These are phyloP conservation scores for Pollenia griseotomentosa DNA, from an alignment of 2,888 invertebrate genomes.

Conservation along the genomic window DNA sequence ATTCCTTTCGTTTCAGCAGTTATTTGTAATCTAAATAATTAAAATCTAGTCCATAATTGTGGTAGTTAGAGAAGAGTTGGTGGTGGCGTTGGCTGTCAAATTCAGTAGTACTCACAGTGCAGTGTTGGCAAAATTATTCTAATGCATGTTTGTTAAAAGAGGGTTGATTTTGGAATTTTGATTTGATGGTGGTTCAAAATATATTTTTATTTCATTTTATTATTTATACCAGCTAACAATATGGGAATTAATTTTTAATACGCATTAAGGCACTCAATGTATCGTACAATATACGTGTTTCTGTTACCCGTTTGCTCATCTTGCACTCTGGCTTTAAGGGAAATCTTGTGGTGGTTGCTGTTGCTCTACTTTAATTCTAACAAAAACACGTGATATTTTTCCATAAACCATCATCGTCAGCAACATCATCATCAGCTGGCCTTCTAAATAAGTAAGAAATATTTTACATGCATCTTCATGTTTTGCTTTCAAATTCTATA, in stretches of 20 bases:
- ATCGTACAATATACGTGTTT: neutral
- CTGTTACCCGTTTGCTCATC: neutral
- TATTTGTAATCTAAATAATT: slow-evolving; percentile 65
- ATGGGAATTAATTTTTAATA: slow-evolving; percentile 72
- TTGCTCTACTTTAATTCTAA: slow-evolving; percentile 46
- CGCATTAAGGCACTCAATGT: slow-evolving; percentile 63
- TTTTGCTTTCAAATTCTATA: slow-evolving; percentile 52
- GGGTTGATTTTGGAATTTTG: slow-evolving; percentile 50
- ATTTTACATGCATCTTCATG: slow-evolving; percentile 65
- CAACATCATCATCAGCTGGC: slow-evolving; percentile 66
- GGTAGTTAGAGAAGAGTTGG: slow-evolving; percentile 6
- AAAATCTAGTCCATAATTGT: slow-evolving; percentile 59
- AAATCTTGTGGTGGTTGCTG: slow-evolving; percentile 28
- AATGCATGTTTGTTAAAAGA: neutral
- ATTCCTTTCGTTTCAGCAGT: neutral
- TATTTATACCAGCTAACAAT: slow-evolving; percentile 67
- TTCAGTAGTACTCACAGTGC: slow-evolving; percentile 46
- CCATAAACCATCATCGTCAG: slow-evolving; percentile 32
- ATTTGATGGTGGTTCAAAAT: slow-evolving; percentile 62
- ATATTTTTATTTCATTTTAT: slow-evolving; percentile 36
- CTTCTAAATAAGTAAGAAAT: slow-evolving; percentile 54
- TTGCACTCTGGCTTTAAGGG: slow-evolving; percentile 11
- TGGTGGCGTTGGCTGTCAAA: slow-evolving; percentile 55
- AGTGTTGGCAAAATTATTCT: slow-evolving; percentile 48
- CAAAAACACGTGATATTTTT: slow-evolving; percentile 66